Base-by-base conservation (phyloP, 1,140 invertebrate species). In the Mactra quadrangularis region DNA sequence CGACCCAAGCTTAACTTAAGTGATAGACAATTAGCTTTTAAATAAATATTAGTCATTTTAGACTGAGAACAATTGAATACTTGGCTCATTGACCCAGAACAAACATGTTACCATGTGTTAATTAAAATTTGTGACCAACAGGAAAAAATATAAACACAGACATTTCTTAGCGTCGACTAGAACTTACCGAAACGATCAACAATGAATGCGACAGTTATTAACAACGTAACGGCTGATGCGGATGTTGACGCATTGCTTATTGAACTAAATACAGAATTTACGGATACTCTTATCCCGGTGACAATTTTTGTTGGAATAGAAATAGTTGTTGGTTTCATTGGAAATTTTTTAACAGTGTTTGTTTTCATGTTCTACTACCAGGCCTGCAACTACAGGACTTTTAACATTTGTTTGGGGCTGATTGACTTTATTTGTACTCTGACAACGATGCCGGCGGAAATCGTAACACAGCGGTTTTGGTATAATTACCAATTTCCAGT, bases 391-490 rank as follows among this genome's bases (percentile, higher is more conserved):
- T 84, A 81, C 35, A 62, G 71, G 4, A 70, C 82, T 45, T 88
- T 85, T 70, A 77, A 86, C 4, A 71, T 87, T 41, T 84, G 77
- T n/a, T 45, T 88, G 33, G 86, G 86, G 11, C 29, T 86, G 11
- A 81, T 86, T 27, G 87, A 88, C 59, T 59, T 88, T 15, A 57
- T 85, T 25, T 85, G 84, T 66, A 85, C 83, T 50, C 45, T 78
- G 22, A 75, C 87, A 3, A 84, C 83, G 27, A 87, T 88, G 27
- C 86, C 87, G 35, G 86, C 81, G 11, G 87, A 89, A 52, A 85
- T 87, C n/a, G 55, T 87, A 0, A 85, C 85, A 70, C 86, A 87
- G 55, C 64, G 60, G 6, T 82, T 76, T 55, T 87, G 86, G 83
- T 89, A 87, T 83, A 86, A 72, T 0, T 89, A 87, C 83, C 81